Conservation (phyloP, 2,113 vertebrate species). For the Osmerus mordax region DNA sequence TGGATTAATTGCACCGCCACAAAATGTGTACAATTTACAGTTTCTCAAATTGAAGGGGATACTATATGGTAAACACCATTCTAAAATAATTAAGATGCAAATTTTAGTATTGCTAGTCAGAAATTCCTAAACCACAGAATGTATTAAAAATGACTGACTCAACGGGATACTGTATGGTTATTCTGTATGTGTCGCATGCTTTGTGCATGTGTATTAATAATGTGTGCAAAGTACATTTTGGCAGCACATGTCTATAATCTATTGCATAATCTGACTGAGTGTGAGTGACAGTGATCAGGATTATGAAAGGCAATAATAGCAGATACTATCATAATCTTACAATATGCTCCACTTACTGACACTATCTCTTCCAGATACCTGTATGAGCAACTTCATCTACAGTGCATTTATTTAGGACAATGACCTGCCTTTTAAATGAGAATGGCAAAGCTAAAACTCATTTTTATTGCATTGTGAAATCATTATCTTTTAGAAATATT, state of each 20-base stretch:
- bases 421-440: background rate
- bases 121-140: too few relatives aligned
- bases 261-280: conserved; percentile 75
- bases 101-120: too few relatives aligned
- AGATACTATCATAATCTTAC: conserved; percentile 73
- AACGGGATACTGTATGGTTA: background rate
- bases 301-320: conserved; percentile 76
- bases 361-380: conserved; percentile 37
- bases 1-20: too few relatives aligned
- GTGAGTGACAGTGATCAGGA: conserved; percentile 76
- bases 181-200: background rate
- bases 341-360: conserved; percentile 60
- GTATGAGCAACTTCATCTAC: background rate
- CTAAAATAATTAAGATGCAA: too few relatives aligned
- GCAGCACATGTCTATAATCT: conserved; percentile 70
- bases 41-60: too few relatives aligned
- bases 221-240: conserved; percentile 50
- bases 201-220: conserved; percentile 14
- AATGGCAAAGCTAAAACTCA: background rate
- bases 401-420: background rate
- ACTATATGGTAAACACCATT: too few relatives aligned
- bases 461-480: conserved; percentile 9
- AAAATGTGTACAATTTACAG: too few relatives aligned
- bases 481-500: conserved; percentile 21
- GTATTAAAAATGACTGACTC: too few relatives aligned